Conservation (phyloP, 2,888 invertebrate genomes). For the Agriopis marginaria region DNA sequence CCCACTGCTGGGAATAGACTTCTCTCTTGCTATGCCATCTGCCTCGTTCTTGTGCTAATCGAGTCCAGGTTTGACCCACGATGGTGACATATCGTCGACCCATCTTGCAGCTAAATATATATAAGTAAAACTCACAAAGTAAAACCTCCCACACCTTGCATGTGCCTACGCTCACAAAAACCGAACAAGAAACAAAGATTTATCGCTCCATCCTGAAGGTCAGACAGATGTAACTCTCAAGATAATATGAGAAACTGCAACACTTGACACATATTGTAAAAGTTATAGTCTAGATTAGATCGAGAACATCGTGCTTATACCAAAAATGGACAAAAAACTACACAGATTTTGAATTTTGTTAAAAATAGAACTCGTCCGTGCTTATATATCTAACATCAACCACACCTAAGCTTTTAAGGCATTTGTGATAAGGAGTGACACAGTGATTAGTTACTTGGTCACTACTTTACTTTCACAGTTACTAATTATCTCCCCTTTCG, state of each 20-base stretch:
- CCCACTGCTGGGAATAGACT: too few species aligned
- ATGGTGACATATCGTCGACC: too few species aligned
- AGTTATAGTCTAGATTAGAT: constrained; percentile 41
- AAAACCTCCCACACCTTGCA: constrained; percentile 41
- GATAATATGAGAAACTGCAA: constrained; percentile 43
- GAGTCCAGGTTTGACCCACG: too few species aligned
- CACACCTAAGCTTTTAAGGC: constrained; percentile 25
- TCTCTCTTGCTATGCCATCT: too few species aligned
- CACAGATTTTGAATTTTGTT: constrained; percentile 25
- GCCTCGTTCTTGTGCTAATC: too few species aligned
- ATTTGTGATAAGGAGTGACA: constrained; percentile 21
- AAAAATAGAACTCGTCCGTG: constrained; percentile 7
- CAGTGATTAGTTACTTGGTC: constrained; percentile 21
- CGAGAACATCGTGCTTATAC: constrained; percentile 33
- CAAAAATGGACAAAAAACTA: constrained; percentile 31
- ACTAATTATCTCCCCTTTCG: constrained; percentile 25
- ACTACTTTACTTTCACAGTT: constrained; percentile 29
- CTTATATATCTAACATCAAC: constrained; percentile 1
- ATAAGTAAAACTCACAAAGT: constrained; percentile 25
- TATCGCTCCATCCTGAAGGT: constrained; percentile 58
- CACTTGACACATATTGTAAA: constrained; percentile 38
- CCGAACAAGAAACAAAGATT: constrained; percentile 47
- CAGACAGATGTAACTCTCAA: constrained; percentile 51
- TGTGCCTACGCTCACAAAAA: constrained; percentile 42
- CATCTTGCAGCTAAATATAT: background rate